These are phyloP conservation scores for Eupithecia tripunctaria DNA, from an alignment of 2,888 invertebrate species.

Conservation along the genomic window DNA sequence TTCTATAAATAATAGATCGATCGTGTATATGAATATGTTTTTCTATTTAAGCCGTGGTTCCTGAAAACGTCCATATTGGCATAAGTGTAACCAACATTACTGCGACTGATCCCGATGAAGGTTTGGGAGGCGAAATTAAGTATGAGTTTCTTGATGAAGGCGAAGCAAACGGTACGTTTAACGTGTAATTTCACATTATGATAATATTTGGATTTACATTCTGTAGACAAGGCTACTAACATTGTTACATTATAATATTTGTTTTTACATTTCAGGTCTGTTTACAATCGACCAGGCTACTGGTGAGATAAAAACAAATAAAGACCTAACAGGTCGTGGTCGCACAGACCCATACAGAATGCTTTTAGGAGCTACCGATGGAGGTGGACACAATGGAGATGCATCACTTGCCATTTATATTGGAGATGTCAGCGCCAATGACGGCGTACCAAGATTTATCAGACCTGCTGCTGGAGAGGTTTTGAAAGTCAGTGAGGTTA, in stretches of 20 bases:
- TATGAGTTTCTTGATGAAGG: slow-evolving; percentile 90
- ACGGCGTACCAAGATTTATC: slow-evolving; percentile 90
- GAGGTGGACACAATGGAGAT: slow-evolving; percentile 87
- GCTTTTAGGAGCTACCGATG: slow-evolving; percentile 88
- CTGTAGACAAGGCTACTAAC: not conserved
- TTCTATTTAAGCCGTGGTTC: slow-evolving; percentile 86
- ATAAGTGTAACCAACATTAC: slow-evolving; percentile 87
- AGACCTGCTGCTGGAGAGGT: slow-evolving; percentile 88
- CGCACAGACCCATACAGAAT: slow-evolving; percentile 89
- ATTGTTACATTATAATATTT: not conserved
- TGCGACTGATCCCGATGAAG: slow-evolving; percentile 91
- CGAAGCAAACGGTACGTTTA: slow-evolving; percentile 86
- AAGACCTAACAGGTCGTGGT: slow-evolving; percentile 89
- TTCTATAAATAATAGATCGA: not conserved
- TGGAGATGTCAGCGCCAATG: slow-evolving; percentile 92
- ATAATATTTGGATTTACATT: not conserved
- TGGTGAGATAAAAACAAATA: slow-evolving; percentile 88
- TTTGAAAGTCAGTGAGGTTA: slow-evolving; percentile 88
- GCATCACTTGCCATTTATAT: slow-evolving; percentile 87
- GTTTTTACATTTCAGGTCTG: slow-evolving; percentile 73
- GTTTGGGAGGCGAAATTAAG: slow-evolving; percentile 87
- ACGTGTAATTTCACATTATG: not conserved
- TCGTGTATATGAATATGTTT: not conserved
- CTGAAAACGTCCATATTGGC: slow-evolving; percentile 89
- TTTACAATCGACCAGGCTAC: slow-evolving; percentile 87